phyloP scores from a whole-genome alignment of 1,140 invertebrate species.

The Phocides pigmalion region DNA sequence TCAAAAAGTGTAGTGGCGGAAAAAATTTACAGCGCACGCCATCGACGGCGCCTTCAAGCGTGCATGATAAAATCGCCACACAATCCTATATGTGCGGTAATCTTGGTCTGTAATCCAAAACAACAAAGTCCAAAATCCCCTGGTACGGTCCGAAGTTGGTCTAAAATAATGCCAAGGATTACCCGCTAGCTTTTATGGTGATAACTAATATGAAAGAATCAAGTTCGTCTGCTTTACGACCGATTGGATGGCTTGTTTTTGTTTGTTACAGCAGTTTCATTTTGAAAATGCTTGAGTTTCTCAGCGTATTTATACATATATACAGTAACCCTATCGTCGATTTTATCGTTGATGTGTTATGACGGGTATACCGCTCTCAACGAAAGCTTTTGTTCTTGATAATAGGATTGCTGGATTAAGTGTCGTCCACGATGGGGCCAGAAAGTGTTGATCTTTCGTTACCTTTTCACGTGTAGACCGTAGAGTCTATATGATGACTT shows the following conservation, averaged over 20 bases:
- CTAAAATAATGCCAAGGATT: conserved; percentile 31
- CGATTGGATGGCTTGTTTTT: conserved; percentile 41
- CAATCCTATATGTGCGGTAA: conserved; percentile 32
- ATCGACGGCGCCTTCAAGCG: conserved; percentile 45
- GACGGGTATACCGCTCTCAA: not conserved
- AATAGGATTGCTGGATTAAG: not conserved
- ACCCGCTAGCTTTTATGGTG: conserved; percentile 45
- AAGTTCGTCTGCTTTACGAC: conserved; percentile 43
- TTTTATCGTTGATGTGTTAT: conserved; percentile 19
- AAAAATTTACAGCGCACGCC: conserved; percentile 51
- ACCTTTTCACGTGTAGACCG: too few relatives aligned
- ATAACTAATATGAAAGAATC: conserved; percentile 57
- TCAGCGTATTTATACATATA: conserved; percentile 17
- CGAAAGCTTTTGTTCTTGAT: not conserved
- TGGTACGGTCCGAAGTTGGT: conserved; percentile 5
- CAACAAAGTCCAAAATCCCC: conserved; percentile 37
- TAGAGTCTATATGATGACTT: too few relatives aligned
- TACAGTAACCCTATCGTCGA: conserved; percentile 15
- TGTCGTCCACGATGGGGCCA: not conserved
- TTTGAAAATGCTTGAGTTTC: conserved; percentile 29
- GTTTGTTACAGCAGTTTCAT: conserved; percentile 36
- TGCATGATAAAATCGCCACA: conserved; percentile 43
- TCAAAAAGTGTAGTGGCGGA: conserved; percentile 41
- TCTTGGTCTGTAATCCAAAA: conserved; percentile 19
- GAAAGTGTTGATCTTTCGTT: not conserved